Evolutionary conservation across 2,797 vertebrate species (phyloP).

Genomic region (Merluccius polli): DNA sequence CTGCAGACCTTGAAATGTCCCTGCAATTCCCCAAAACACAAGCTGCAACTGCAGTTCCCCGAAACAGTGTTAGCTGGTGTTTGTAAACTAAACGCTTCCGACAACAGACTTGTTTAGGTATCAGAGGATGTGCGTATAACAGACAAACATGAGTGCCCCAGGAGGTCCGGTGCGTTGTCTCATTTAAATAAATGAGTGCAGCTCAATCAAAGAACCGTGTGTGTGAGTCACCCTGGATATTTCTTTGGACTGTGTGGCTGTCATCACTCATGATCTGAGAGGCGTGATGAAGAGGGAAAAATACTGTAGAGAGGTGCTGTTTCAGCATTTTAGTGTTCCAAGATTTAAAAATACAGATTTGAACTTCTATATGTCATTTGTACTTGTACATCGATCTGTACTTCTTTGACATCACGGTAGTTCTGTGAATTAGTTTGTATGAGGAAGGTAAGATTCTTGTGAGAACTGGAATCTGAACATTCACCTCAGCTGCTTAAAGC

Average conservation of each 20-base stretch:
- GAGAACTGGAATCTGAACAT: too few relatives aligned
- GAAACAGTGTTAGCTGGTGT: not conserved
- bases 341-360: not conserved
- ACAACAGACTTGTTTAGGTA: not conserved
- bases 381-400: not conserved
- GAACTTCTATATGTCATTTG: not conserved
- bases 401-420: not conserved
- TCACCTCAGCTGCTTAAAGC: too few relatives aligned
- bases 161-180: constrained; percentile 3
- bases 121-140: not conserved
- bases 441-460: too few relatives aligned
- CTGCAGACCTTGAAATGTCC: not conserved
- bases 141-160: not conserved
- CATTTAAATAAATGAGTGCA: constrained; percentile 4
- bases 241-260: not conserved
- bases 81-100: not conserved
- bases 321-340: not conserved
- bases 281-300: constrained; percentile 4
- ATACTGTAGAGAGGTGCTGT: not conserved
- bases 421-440: not conserved
- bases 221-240: not conserved
- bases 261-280: not conserved
- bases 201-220: constrained; percentile 6
- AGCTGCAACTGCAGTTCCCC: not conserved
- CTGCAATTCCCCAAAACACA: not conserved